phyloP scores from a whole-genome alignment of 2,113 vertebrate genomes.

The Hassar affinis region DNA sequence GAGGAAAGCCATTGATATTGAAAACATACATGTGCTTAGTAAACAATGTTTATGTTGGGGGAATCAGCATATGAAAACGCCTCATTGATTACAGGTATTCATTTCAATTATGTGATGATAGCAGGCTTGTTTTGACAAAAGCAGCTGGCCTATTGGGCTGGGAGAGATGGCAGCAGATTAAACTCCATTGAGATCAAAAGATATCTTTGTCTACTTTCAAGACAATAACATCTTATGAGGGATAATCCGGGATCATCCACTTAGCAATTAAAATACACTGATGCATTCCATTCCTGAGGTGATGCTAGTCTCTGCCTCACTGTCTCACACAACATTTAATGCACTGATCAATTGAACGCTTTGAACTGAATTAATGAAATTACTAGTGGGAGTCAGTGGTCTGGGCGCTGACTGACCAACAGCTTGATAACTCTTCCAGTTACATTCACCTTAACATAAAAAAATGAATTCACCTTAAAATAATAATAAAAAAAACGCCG shows the following conservation, averaged over 20 bases:
- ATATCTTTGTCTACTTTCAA: constrained; percentile 71
- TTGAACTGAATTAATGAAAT: constrained; percentile 43
- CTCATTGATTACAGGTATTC: constrained; percentile 62
- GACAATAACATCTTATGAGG: constrained; percentile 76
- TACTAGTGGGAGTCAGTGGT: neutral
- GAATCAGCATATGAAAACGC: constrained; percentile 71
- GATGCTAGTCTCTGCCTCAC: constrained; percentile 45
- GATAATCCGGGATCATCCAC: constrained; percentile 76
- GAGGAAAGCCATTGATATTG: constrained; percentile 48
- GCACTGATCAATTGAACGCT: constrained; percentile 41
- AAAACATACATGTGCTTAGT: constrained; percentile 54
- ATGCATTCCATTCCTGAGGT: constrained; percentile 59
- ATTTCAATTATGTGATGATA: constrained; percentile 69
- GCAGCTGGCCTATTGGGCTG: constrained; percentile 61
- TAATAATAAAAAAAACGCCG: too few species aligned
- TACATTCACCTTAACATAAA: neutral
- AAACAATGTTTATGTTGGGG: constrained; percentile 58
- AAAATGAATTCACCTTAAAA: too few species aligned
- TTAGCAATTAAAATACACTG: constrained; percentile 73
- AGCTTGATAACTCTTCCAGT: neutral
- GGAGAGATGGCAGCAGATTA: constrained; percentile 71
- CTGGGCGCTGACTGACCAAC: neutral
- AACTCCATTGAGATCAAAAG: constrained; percentile 71
- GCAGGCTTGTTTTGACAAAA: constrained; percentile 70
- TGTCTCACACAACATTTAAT: neutral